phyloP scores from a whole-genome alignment of 2,113 vertebrate species.

The Orthonyx spaldingii region DNA sequence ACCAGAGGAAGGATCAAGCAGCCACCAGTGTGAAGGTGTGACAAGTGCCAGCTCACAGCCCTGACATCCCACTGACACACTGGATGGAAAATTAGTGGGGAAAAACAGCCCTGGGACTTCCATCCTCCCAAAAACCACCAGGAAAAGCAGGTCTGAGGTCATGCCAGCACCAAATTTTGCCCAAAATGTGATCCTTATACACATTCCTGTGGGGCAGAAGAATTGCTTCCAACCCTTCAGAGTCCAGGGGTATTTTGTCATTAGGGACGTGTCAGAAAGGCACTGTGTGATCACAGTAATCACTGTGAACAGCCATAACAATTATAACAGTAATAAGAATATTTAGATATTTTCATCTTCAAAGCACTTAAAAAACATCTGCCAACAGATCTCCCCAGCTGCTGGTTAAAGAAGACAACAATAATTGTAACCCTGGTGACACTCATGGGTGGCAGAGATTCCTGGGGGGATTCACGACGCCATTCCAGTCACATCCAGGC shows the following conservation, averaged over 20 bases:
- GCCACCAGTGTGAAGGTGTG: not conserved
- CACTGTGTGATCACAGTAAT: not conserved
- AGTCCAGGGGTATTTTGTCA: not conserved
- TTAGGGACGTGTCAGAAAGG: not conserved
- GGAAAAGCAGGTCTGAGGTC: not conserved
- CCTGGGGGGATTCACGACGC: not conserved
- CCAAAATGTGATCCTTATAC: not conserved
- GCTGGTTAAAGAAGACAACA: not conserved
- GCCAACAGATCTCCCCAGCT: not conserved
- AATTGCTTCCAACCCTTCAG: not conserved
- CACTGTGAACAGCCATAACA: not conserved
- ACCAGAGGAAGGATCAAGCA: not conserved
- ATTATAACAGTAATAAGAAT: not conserved
- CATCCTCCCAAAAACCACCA: not conserved
- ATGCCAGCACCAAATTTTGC: not conserved
- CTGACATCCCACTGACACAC: not conserved
- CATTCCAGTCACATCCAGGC: not conserved
- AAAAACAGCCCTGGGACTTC: not conserved
- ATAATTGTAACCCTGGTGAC: not conserved
- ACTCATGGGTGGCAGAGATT: not conserved
- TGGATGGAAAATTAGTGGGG: rapidly evolving
- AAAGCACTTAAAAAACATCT: not conserved
- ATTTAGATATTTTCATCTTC: not conserved
- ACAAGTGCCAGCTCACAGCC: not conserved
- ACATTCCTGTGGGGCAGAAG: not conserved